A percentile compares a stretch with the other conserved stretches of the same genome.
Evolutionary conservation across 2,113 vertebrate species (phyloP).

Genomic region (Jaculus jaculus): DNA sequence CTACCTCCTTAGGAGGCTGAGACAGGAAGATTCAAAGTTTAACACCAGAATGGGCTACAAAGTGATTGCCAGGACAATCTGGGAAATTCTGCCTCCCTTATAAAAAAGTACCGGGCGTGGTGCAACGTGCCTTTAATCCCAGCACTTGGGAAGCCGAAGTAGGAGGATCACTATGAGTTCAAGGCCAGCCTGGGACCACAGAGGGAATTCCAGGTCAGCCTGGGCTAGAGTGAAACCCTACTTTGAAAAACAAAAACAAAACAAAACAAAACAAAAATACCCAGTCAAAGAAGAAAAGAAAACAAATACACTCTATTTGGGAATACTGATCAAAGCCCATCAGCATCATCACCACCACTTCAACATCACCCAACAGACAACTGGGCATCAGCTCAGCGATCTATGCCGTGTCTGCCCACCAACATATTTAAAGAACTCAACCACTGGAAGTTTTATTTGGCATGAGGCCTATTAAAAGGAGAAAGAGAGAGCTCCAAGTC

Average conservation of each 20-base stretch:
- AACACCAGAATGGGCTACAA: background rate
- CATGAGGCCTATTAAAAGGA: background rate
- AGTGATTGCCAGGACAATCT: background rate
- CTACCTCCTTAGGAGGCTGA: background rate
- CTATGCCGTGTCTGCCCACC: background rate
- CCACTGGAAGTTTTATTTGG: background rate
- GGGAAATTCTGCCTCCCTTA: background rate
- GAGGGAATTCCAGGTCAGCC: too few species aligned
- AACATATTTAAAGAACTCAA: background rate
- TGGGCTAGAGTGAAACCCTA: too few species aligned
- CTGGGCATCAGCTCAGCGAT: background rate
- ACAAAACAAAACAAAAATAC: too few species aligned
- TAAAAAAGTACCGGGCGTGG: background rate
- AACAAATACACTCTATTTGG: background rate
- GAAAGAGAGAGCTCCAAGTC: background rate
- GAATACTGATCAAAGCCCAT: background rate
- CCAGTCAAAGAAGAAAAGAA: too few species aligned
- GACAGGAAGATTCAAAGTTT: background rate
- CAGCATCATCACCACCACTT: background rate
- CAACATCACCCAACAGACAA: background rate
- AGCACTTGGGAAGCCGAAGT: too few species aligned
- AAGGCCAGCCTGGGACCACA: too few species aligned
- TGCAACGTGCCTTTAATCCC: too few species aligned
- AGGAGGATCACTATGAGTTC: too few species aligned
- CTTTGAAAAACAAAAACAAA: too few species aligned